These are phyloP conservation scores for Pongo abelii DNA, from an alignment of 2,113 vertebrate species.

Conservation along the genomic window DNA sequence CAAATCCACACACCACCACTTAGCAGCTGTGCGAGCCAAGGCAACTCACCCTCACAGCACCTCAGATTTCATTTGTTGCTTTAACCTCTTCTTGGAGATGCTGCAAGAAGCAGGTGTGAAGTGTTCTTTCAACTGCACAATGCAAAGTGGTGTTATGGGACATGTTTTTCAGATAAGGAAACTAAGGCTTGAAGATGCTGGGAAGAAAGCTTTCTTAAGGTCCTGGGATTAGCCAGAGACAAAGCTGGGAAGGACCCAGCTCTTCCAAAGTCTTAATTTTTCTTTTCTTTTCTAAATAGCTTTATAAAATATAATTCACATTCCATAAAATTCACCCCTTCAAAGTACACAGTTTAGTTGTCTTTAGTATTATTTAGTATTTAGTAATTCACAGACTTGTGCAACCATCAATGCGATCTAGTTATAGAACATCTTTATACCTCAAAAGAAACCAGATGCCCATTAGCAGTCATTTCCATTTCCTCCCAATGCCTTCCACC, in stretches of 20 bases:
- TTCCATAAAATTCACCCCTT: not conserved
- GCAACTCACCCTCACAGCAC: accelerated
- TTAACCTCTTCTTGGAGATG: not conserved
- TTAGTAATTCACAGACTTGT: not conserved
- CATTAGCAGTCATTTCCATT: not conserved
- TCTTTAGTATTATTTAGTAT: not conserved
- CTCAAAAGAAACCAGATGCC: not conserved
- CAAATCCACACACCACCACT: not conserved
- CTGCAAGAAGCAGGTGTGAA: not conserved
- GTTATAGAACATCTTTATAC: not conserved
- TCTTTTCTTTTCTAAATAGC: not conserved
- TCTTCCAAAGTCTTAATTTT: not conserved
- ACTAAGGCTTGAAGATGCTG: not conserved
- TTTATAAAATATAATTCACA: not conserved
- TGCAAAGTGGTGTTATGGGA: not conserved
- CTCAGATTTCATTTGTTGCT: not conserved
- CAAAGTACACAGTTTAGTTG: not conserved
- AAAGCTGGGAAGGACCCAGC: not conserved
- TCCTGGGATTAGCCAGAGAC: not conserved
- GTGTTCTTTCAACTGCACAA: not conserved
- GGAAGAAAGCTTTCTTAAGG: not conserved
- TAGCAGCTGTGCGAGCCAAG: accelerated
- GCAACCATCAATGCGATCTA: not conserved
- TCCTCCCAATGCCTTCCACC: no score
- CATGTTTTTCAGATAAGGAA: not conserved